phyloP scores from a whole-genome alignment of 1,140 invertebrate genomes.

The Drosophila trapezifrons region DNA sequence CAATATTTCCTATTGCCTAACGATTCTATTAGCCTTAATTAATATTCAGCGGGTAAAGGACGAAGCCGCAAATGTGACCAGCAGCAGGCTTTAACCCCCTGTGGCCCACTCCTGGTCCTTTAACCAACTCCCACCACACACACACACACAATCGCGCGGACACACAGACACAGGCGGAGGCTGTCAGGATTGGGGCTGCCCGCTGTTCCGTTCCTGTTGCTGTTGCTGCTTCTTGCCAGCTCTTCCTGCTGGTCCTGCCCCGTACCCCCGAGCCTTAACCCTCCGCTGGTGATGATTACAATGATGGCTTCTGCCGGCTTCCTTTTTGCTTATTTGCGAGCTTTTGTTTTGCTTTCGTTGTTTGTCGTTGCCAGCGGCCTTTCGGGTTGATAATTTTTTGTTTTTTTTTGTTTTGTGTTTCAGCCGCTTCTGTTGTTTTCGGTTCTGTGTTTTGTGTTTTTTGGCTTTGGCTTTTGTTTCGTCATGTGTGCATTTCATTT shows the following conservation, averaged over 20 bases:
- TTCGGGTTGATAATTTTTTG: constrained; percentile 77
- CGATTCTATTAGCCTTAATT: constrained; percentile 80
- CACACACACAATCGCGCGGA: neutral
- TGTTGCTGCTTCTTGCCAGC: constrained; percentile 29
- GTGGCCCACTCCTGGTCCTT: constrained; percentile 10
- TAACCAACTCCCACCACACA: constrained; percentile 27
- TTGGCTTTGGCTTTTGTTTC: constrained; percentile 77
- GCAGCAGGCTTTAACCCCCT: constrained; percentile 32
- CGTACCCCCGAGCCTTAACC: constrained; percentile 36
- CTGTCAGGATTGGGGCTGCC: constrained; percentile 61
- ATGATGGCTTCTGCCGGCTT: constrained; percentile 74
- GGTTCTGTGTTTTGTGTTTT: constrained; percentile 58
- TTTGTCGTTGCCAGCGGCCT: constrained; percentile 60
- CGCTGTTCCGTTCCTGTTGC: constrained; percentile 49
- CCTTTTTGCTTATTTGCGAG: constrained; percentile 75
- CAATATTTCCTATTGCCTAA: constrained; percentile 42
- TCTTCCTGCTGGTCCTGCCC: constrained; percentile 32
- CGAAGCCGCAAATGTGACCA: constrained; percentile 66
- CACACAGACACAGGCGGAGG: constrained; percentile 8
- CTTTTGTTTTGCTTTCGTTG: constrained; percentile 70
- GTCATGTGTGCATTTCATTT: constrained; percentile 80
- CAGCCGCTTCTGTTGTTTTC: constrained; percentile 35
- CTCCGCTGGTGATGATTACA: constrained; percentile 79
- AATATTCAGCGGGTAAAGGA: constrained; percentile 66
- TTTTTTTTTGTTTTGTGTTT: constrained; percentile 57